Base-by-base conservation (phyloP, 2,888 invertebrate genomes). In the Mythimna ferrago region DNA sequence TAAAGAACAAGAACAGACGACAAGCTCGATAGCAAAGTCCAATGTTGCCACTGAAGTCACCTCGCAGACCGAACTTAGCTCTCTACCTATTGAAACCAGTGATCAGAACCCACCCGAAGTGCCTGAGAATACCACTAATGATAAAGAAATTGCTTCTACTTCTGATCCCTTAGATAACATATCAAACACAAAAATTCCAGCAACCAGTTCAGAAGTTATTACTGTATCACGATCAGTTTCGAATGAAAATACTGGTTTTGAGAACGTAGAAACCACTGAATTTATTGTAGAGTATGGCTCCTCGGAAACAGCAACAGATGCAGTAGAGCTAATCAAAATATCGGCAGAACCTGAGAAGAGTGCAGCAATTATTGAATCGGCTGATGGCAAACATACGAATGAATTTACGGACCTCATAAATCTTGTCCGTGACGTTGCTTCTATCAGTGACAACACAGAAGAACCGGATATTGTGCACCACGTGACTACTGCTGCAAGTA, bases 381-480 rank as follows among this genome's bases (percentile, higher is more conserved):
- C 89, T n/a, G 86, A 87, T 57, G 82, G 84, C 68, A 91, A 90
- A 73, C 91, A 90, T 66, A 89, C 92, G 35, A 95, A 93, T 76
- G 92, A 94, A 10, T 82, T 96, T 2, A 92, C 91, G 2, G 96
- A 95, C 83, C 89, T 96, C 14, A 95, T 95, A 4, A 94, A 94
- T 66, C 86, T 96, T 56, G 96, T 96, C 4, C 95, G 93, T 26
- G 96, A 96, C 76, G 95, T 96, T 16, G 96, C 95, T 2, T 93
- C 94, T 0, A 96, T 96, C 54, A 94, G 94, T 65, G 94, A 94
- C 56, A 94, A 94, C 72, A 92, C 93, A 7, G 93, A 93, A 4
- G 84, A 82, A 6, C 88, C 93, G 0, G 81, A 83, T 4, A 63
- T 74, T 0, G 76, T 76, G 16, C 84, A 82, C 14, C 88, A 86